Evolutionary conservation across 2,888 invertebrate genomes (phyloP).

Genomic region (Danaus chrysippus): DNA sequence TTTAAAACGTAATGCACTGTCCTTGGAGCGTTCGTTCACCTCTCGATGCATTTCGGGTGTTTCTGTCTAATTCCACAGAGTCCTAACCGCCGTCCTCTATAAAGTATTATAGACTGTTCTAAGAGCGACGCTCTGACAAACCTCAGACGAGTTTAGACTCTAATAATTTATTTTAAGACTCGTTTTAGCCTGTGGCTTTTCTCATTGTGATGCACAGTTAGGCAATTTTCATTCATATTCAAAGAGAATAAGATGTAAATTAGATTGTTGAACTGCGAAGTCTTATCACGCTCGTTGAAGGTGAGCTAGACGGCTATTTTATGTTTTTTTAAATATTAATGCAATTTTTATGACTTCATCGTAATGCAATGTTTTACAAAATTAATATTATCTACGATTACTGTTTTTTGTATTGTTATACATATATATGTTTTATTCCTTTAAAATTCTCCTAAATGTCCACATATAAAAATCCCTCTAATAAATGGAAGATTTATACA

Average conservation of each 20-base stretch:
- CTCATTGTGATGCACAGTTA: conserved; percentile 26
- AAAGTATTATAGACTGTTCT: conserved; percentile 45
- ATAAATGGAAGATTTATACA: too few relatives aligned
- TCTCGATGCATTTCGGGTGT: conserved; percentile 78
- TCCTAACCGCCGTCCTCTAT: conserved; percentile 42
- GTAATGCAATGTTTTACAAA: not conserved
- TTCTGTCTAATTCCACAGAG: conserved; percentile 52
- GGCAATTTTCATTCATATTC: conserved; percentile 31
- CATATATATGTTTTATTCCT: too few relatives aligned
- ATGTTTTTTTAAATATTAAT: conserved; percentile 38
- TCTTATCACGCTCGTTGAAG: conserved; percentile 42
- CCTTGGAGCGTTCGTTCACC: conserved; percentile 77
- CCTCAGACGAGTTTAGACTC: conserved; percentile 36
- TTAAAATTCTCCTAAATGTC: too few relatives aligned
- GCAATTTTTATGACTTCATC: conserved; percentile 7
- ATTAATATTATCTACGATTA: not conserved
- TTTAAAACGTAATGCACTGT: conserved; percentile 79
- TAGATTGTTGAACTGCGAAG: conserved; percentile 32
- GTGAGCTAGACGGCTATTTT: conserved; percentile 44
- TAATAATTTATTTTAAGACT: conserved; percentile 33
- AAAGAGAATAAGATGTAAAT: conserved; percentile 27
- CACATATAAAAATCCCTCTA: too few relatives aligned
- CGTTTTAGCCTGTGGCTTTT: conserved; percentile 26
- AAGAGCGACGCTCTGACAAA: conserved; percentile 38
- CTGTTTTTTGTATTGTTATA: too few relatives aligned